Evolutionary conservation across 1,140 invertebrate species (phyloP), one percentile per base, ranked within the genome.

Genomic region (Eumeta japonica): DNA sequence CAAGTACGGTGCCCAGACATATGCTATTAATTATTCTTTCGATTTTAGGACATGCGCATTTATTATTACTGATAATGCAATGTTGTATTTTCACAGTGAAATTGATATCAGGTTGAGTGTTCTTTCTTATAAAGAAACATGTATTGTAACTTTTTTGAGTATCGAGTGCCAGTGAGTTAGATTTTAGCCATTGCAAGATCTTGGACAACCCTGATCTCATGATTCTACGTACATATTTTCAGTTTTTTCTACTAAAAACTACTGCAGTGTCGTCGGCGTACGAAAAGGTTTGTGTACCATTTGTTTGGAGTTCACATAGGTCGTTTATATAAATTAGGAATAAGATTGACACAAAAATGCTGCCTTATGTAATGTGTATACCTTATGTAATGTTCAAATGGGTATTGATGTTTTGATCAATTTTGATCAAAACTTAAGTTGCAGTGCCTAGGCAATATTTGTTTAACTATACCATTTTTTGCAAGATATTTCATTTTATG

Each of bases 341-440:
- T 9, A 39, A 32, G 10, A 32, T 39, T 5, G 38, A 32, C 4
- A 11, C 19, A 1, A 28, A 3, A 1, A 24, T 28, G 17, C 38
- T 39, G n/a, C 38, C 38, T n/a, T 33, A 24, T 3, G 36, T n/a
- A n/a, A n/a, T n/a, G n/a, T n/a, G 28, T 7, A 37, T 15, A 4
- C 36, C 36, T 17, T 32, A 28, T 10, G 19, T 16, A 24, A 33
- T 24, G 9, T 19, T n/a, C 15, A 11, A 2, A 3, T 33, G 20
- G 11, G 27, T 19, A 12, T 30, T 39, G 3, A 13, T 17, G 1
- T 10, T 9, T 3, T 31, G 17, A 9, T 20, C 17, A 1, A 39
- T 19, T n/a, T 11, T 33, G 5, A 17, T n/a, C n/a, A n/a, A n/a
- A n/a, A n/a, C n/a, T n/a, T n/a, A n/a, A n/a, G n/a, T n/a, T n/a